Evolutionary conservation across 2,113 vertebrate genomes (phyloP).

Genomic region (Austrofundulus limnaeus): DNA sequence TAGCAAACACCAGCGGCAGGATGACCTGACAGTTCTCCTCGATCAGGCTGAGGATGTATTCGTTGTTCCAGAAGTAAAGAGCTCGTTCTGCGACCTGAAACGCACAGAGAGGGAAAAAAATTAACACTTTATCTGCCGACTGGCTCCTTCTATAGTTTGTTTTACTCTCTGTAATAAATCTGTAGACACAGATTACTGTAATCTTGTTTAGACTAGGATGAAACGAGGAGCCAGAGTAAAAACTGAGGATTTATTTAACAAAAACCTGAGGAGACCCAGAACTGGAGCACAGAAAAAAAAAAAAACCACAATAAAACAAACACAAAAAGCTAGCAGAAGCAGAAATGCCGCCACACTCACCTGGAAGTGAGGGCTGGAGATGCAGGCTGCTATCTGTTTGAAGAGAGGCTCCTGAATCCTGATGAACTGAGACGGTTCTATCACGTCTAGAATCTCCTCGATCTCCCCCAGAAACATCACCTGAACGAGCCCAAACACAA

Average conservation of each 20-base stretch:
- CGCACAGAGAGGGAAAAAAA: slow-evolving; percentile 15
- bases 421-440: slow-evolving; percentile 91
- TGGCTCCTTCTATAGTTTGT: too few relatives aligned
- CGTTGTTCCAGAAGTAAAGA: slow-evolving; percentile 96
- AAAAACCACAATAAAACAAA: too few relatives aligned
- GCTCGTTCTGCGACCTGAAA: slow-evolving; percentile 92
- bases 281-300: too few relatives aligned
- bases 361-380: slow-evolving; percentile 95
- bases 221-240: too few relatives aligned
- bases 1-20: slow-evolving; percentile 90
- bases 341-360: too few relatives aligned
- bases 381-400: slow-evolving; percentile 88
- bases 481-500: slow-evolving; percentile 52
- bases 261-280: too few relatives aligned
- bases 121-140: not conserved
- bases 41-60: slow-evolving; percentile 92
- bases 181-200: not conserved
- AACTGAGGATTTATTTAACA: too few relatives aligned
- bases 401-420: slow-evolving; percentile 91
- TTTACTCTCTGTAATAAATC: not conserved
- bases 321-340: too few relatives aligned
- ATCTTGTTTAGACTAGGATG: too few relatives aligned
- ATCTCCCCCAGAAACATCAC: slow-evolving; percentile 93
- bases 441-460: slow-evolving; percentile 91
- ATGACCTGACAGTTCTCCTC: slow-evolving; percentile 94